Evolutionary conservation across 2,888 invertebrate species (phyloP), one percentile per base, ranked within the genome.

Genomic region (Drosophila merina): DNA sequence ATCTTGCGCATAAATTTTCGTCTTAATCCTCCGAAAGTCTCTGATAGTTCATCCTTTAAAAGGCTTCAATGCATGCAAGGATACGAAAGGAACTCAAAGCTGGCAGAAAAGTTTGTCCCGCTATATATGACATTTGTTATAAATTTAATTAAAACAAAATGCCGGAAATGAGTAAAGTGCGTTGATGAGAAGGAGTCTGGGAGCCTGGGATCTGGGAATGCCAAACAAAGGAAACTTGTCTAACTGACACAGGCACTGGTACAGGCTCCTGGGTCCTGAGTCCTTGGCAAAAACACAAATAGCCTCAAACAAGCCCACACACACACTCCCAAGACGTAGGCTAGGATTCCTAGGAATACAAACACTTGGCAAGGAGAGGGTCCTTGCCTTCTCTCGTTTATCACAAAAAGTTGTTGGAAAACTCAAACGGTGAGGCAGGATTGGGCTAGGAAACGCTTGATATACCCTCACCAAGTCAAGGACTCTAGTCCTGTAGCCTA

Each of bases 121-220:
- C 50, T 38, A 54, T 71, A 71, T 76, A 71, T 76, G 84, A 79
- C 77, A 86, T 83, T 77, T 83, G 84, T 71, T 79, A 75, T 83
- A 86, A 83, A 86, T 80, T 80, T 83, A 80, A 86, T 80, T 80
- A 86, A 80, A 83, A 67, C 64, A 77, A 86, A 86, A 76, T 86
- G 74, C 83, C 79, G 83, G 83, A 86, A 86, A 77, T 70, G 63
- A 72, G 77, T 76, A 57, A 71, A 63, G 52, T 42, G 28, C 26
- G 12, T 1, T 0, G 25, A 31, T 14, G 14, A 9, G 14, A 8
- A 14, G 3, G 8, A 28, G 7, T 14, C 26, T 45, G n/a, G 25
- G 45, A 10, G 14, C 1, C 20, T 20, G 20, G 8, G 47, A n/a
- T 14, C 26, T 47, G n/a, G 25, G 45, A 10, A 26, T 67, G 66